These are phyloP conservation scores for Nectonema munidae DNA, from an alignment of 2,888 invertebrate genomes.

Conservation along the genomic window DNA sequence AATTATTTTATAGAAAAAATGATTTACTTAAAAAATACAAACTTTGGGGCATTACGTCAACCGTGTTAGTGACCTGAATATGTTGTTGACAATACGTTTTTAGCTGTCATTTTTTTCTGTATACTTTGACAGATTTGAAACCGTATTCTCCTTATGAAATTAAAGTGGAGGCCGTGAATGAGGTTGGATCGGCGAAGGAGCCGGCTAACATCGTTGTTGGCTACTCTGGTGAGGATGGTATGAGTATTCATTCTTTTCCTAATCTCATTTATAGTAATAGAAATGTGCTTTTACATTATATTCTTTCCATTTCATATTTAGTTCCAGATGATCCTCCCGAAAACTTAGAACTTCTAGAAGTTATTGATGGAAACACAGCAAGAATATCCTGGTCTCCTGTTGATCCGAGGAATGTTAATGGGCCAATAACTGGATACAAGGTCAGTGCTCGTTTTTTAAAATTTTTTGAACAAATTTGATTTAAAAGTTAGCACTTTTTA, in stretches of 20 bases:
- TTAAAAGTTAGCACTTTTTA: no score
- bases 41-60: no score
- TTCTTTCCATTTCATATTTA: constrained; percentile 2
- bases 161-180: not conserved
- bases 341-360: not conserved
- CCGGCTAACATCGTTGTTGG: constrained; percentile 1
- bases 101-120: no score
- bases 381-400: constrained; percentile 1
- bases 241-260: not conserved
- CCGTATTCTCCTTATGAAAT: constrained; percentile 6
- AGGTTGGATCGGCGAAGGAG: not conserved
- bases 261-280: not conserved
- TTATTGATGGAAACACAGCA: constrained; percentile 1
- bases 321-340: constrained; percentile 1
- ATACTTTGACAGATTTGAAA: not conserved
- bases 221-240: constrained; percentile 10
- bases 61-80: no score
- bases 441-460: no score
- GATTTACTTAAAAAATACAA: no score
- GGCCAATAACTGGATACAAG: constrained; percentile 6
- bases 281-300: not conserved
- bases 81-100: no score
- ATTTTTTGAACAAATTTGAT: no score
- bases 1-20: no score
- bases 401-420: not conserved